Percentiles rank a stretch among this genome's conserved stretches.
Conservation (phyloP, 1,140 invertebrate species). For the Drosophila yakuba region DNA sequence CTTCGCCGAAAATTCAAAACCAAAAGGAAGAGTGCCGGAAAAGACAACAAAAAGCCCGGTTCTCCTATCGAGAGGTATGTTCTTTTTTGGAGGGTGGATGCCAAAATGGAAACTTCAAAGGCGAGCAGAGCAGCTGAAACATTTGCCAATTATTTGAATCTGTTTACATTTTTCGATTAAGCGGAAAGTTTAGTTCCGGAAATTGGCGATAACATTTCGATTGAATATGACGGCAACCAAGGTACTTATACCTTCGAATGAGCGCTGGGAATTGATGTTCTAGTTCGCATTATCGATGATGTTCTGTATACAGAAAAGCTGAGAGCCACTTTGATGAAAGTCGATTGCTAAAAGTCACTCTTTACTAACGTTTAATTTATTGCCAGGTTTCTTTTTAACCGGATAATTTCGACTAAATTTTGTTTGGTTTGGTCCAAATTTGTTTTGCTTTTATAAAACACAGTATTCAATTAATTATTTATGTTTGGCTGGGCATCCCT, state of each 20-base stretch:
- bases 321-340: too few relatives aligned
- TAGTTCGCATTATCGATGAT: too few relatives aligned
- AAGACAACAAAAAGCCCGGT: not conserved
- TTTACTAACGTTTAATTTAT: too few relatives aligned
- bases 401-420: slow-evolving; percentile 24
- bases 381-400: not conserved
- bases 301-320: too few relatives aligned
- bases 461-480: slow-evolving; percentile 40
- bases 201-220: not conserved
- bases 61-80: too few relatives aligned
- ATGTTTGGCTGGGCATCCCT: slow-evolving; percentile 4
- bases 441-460: slow-evolving; percentile 13
- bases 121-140: not conserved
- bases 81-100: too few relatives aligned
- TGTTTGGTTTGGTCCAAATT: slow-evolving; percentile 7
- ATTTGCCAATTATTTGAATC: slow-evolving; percentile 21
- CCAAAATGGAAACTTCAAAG: not conserved
- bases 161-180: slow-evolving; percentile 27
- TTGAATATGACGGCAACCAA: not conserved
- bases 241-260: too few relatives aligned
- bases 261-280: too few relatives aligned
- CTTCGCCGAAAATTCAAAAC: slow-evolving; percentile 18
- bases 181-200: not conserved
- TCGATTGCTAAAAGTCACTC: too few relatives aligned
- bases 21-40: not conserved